Evolutionary conservation across 2,888 invertebrate genomes (phyloP), one percentile per base, ranked within the genome.

Genomic region (Apantesis nais): DNA sequence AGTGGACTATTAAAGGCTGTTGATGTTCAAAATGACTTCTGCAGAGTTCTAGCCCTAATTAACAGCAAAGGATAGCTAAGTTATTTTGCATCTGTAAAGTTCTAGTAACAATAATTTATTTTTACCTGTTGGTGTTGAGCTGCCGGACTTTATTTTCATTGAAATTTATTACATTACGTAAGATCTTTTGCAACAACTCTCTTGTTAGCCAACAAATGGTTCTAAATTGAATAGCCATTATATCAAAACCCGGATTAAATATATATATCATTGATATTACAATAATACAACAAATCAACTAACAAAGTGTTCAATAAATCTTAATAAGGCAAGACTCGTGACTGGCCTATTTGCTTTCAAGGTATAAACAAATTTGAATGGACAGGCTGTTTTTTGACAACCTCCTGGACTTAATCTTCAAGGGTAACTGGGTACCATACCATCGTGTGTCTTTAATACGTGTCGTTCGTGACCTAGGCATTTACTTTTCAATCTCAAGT

Each of bases 381-480:
- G 86, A 86, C 86, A 82, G 74, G 74, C 81, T 74, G 73, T 76
- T 89, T 66, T 90, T 91, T 89, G 89, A 92, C 91, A 90, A 88
- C 83, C 89, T 82, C 85, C 89, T 86, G 87, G 88, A 68, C 85
- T 73, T 74, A 71, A 81, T 83, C 72, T 84, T 78, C 92, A 92
- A 92, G 91, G 92, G 88, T 87, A 88, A 86, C 85, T 71, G 76
- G 80, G 72, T 80, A 69, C 66, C 72, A 85, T 78, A 70, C 75
- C 78, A 77, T 78, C 81, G 82, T 83, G 80, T 85, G 83, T 85
- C 83, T 84, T 77, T 76, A 83, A 78, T 78, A 81, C 89, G 89
- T 89, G 90, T 80, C 67, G 78, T 63, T 80, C 90, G 89, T 92
- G 92, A 91, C 92, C 92, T 91, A 92, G 91, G 88, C 89, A 92